A percentile compares a stretch with the other conserved stretches of the same genome.
These are phyloP conservation scores for Petrocephalus zakoni DNA, from an alignment of 2,113 vertebrate genomes.

Conservation along the genomic window DNA sequence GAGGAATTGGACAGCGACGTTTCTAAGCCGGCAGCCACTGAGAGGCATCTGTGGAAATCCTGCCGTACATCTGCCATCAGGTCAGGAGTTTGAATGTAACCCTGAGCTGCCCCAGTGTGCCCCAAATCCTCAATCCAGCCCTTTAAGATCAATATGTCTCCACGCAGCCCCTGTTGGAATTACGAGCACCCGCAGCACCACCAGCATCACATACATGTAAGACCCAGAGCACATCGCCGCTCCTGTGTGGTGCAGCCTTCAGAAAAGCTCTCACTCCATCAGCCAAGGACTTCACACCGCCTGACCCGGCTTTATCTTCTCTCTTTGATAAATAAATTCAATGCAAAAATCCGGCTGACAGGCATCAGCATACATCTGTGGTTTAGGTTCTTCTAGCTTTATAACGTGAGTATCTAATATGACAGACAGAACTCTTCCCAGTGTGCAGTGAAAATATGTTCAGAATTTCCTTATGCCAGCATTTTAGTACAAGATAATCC, in stretches of 20 bases:
- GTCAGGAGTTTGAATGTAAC: neutral
- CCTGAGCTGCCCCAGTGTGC: neutral
- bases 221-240: neutral
- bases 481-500: neutral
- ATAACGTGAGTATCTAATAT: slow-evolving; percentile 9
- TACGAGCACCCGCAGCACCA: neutral
- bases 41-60: neutral
- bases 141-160: neutral
- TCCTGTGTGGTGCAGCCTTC: neutral
- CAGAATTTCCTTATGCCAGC: neutral
- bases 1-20: neutral
- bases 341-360: neutral
- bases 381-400: neutral
- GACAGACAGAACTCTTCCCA: neutral
- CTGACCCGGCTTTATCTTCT: neutral
- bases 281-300: neutral
- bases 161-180: neutral
- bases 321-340: neutral
- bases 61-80: neutral
- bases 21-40: neutral
- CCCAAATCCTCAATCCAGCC: neutral
- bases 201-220: neutral
- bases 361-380: neutral
- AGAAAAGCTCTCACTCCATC: neutral
- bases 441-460: neutral